phyloP scores from a whole-genome alignment of 2,888 invertebrate genomes.

The Dicyrtomina minuta region DNA sequence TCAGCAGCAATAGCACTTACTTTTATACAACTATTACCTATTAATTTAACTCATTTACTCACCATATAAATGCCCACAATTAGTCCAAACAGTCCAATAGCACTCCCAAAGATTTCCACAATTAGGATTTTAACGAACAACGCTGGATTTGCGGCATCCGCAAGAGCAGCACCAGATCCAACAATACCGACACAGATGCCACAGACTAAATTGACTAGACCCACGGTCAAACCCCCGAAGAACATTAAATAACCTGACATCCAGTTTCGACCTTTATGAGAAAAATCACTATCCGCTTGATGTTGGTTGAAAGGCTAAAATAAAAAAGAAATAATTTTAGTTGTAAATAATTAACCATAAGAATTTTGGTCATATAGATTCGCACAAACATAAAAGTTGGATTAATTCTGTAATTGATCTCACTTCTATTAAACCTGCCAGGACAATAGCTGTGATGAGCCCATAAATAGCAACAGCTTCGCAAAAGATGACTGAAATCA shows the following conservation, averaged over 20 bases:
- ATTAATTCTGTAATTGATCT: constrained; percentile 31
- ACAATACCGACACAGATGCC: constrained; percentile 97
- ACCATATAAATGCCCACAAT: constrained; percentile 96
- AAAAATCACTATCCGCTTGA: constrained; percentile 34
- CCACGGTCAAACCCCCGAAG: constrained; percentile 92
- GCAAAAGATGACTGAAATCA: constrained; percentile 99
- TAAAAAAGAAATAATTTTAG: background rate
- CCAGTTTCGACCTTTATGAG: constrained; percentile 65
- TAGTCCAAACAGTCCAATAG: constrained; percentile 96
- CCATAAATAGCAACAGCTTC: constrained; percentile 99
- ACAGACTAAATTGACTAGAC: constrained; percentile 93
- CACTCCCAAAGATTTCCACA: constrained; percentile 98
- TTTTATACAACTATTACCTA: too few relatives aligned
- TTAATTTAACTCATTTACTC: too few relatives aligned
- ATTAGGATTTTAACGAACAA: constrained; percentile 98
- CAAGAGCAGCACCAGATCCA: constrained; percentile 93
- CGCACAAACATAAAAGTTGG: background rate
- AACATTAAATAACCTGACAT: constrained; percentile 92
- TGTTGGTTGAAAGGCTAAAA: constrained; percentile 38
- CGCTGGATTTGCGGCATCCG: constrained; percentile 95
- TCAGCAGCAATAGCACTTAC: too few relatives aligned
- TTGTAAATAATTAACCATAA: background rate
- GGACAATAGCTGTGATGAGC: constrained; percentile 95
- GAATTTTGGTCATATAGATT: too few relatives aligned
- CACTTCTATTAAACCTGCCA: constrained; percentile 77